Conservation (phyloP, 2,113 vertebrate species). For the Tragelaphus buxtoni region DNA sequence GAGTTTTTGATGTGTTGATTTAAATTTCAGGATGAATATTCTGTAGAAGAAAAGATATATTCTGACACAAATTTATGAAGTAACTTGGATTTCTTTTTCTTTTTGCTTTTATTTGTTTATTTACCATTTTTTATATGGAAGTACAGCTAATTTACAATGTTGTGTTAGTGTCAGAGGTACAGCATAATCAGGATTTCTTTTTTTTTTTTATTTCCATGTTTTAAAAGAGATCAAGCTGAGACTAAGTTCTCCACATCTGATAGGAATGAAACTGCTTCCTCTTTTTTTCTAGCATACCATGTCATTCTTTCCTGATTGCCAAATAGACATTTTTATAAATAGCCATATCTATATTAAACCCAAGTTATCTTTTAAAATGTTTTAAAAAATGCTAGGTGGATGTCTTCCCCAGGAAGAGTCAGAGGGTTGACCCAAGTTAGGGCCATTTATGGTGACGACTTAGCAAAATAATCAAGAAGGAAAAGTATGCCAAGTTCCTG, state of each 20-base stretch:
- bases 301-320: not conserved
- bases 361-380: not conserved
- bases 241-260: too few relatives aligned
- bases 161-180: not conserved
- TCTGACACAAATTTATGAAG: not conserved
- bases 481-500: not conserved
- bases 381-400: not conserved
- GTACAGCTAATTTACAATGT: not conserved
- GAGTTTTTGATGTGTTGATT: not conserved
- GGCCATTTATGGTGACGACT: not conserved
- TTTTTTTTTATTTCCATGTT: not conserved
- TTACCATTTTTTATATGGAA: not conserved
- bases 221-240: not conserved
- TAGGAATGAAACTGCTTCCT: not conserved
- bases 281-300: not conserved
- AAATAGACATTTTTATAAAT: not conserved
- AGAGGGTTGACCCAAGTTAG: not conserved
- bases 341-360: not conserved
- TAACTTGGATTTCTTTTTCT: not conserved
- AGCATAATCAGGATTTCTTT: not conserved
- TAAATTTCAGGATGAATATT: not conserved
- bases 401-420: not conserved
- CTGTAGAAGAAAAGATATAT: not conserved
- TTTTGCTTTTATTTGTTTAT: not conserved
- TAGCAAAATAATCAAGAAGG: not conserved